A percentile compares a stretch with the other conserved stretches of the same genome.
These are phyloP conservation scores for Syrmaticus mikado DNA, from an alignment of 2,113 vertebrate species.

Conservation along the genomic window DNA sequence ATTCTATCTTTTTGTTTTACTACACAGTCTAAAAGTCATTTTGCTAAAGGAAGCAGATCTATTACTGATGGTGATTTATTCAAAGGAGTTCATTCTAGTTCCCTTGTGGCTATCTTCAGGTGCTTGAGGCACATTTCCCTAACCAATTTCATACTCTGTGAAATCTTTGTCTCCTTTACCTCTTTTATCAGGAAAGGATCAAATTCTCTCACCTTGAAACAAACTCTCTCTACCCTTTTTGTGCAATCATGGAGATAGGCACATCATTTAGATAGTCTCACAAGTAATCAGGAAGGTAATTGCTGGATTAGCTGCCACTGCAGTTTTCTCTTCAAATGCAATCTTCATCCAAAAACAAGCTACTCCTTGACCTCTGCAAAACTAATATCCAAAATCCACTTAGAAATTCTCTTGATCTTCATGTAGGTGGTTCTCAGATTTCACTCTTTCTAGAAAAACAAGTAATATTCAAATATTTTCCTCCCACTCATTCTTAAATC, in stretches of 20 bases:
- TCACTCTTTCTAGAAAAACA: not conserved
- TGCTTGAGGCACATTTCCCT: constrained; percentile 27
- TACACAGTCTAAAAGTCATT: not conserved
- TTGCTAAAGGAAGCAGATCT: not conserved
- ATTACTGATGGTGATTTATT: constrained; percentile 42
- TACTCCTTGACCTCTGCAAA: not conserved
- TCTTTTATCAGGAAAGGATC: constrained; percentile 12
- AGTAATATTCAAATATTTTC: not conserved
- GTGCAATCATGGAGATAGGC: not conserved
- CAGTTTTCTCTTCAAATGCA: not conserved
- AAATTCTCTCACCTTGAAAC: constrained; percentile 49
- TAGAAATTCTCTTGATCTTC: not conserved
- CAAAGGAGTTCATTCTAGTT: constrained; percentile 13
- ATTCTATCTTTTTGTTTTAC: constrained; percentile 18
- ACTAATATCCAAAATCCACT: not conserved
- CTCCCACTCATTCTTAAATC: not conserved
- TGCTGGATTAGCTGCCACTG: not conserved
- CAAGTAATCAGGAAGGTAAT: constrained; percentile 37
- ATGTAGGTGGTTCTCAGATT: not conserved
- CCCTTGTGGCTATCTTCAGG: not conserved
- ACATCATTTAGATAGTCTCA: constrained; percentile 20
- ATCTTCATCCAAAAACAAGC: constrained; percentile 11
- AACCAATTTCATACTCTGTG: not conserved
- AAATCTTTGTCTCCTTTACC: not conserved
- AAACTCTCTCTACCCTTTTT: constrained; percentile 18